A percentile compares a stretch with the other conserved stretches of the same genome.
Conservation (phyloP, 1,140 invertebrate genomes). For the Drosophila littoralis region DNA sequence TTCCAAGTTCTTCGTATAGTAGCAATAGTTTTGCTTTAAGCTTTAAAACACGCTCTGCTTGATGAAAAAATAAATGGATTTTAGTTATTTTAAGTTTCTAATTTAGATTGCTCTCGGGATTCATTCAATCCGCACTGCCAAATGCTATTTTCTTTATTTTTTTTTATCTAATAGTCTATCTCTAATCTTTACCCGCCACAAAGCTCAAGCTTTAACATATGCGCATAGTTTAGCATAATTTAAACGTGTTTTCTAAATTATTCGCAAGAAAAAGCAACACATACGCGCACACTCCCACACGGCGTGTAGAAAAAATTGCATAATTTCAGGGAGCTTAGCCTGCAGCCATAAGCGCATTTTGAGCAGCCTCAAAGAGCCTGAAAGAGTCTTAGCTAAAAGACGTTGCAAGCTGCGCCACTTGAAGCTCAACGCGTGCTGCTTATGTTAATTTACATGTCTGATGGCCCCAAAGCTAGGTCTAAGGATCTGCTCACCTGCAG, state of each 20-base stretch:
- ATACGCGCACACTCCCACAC: background rate
- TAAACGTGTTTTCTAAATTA: constrained; percentile 28
- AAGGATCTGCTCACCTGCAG: constrained; percentile 20
- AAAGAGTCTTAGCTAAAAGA: constrained; percentile 32
- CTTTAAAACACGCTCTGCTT: no score
- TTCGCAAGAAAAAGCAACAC: constrained; percentile 4
- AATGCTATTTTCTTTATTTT: no score
- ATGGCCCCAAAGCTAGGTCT: constrained; percentile 50
- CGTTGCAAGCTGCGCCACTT: constrained; percentile 56
- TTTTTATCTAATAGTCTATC: constrained; percentile 16
- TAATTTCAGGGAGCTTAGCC: constrained; percentile 50
- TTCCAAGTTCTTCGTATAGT: no score
- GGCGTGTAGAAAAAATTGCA: constrained; percentile 50
- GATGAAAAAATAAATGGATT: no score
- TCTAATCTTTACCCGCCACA: constrained; percentile 10
- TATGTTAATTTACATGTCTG: constrained; percentile 78
- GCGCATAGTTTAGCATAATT: constrained; percentile 53
- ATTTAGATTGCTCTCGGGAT: background rate
- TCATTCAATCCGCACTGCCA: background rate
- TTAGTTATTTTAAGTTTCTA: no score
- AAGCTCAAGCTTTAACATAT: constrained; percentile 27
- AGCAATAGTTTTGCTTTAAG: no score
- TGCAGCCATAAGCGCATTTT: constrained; percentile 61
- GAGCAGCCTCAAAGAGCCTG: constrained; percentile 23
- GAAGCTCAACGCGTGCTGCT: constrained; percentile 52